Evolutionary conservation across 2,888 invertebrate species (phyloP), one percentile per base, ranked within the genome.

Genomic region (Mythimna loreyi): DNA sequence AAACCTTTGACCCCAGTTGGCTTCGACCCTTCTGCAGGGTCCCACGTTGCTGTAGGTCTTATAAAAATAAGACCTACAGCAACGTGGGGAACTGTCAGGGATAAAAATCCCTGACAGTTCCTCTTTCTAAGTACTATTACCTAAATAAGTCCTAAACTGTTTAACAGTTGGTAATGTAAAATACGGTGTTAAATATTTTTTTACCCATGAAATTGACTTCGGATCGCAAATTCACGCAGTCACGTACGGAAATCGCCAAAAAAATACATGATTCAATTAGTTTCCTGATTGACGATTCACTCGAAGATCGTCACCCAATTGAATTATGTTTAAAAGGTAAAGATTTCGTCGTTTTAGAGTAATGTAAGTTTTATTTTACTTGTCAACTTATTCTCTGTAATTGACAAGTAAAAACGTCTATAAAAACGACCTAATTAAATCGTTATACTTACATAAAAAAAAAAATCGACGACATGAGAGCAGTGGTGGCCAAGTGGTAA

Each of bases 231-330:
- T 33, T 66, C 8, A 43, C 33, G 21, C 36, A 25, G 59, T 57
- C 75, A 75, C 78, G 73, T 78, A 61, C 52, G 59, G n/a, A 50
- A 71, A 60, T 65, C 50, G 55, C 55, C 65, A 75, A 75, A 36
- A 68, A 78, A 78, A 33, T 33, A 13, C 60, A 66, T 53, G 73
- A 72, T 57, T 78, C 56, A 66, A 75, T 78, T 60, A 65, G 50
- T 59, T 4, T n/a, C 11, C 28, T 25, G 30, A 33, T 25, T 62
- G 78, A 73, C 63, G 63, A 55, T 43, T 74, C 57, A 77, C 78
- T 74, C 49, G 21, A 36, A 77, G 53, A 71, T 52, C 63, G 21
- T 25, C 52, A 55, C 59, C 45, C 74, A 52, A 64, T 78, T 77
- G 36, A 64, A 75, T 65, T 72, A 72, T 49, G 43, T 47, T 28